Conservation (phyloP, 2,797 vertebrate species). For the Scyliorhinus canicula region DNA sequence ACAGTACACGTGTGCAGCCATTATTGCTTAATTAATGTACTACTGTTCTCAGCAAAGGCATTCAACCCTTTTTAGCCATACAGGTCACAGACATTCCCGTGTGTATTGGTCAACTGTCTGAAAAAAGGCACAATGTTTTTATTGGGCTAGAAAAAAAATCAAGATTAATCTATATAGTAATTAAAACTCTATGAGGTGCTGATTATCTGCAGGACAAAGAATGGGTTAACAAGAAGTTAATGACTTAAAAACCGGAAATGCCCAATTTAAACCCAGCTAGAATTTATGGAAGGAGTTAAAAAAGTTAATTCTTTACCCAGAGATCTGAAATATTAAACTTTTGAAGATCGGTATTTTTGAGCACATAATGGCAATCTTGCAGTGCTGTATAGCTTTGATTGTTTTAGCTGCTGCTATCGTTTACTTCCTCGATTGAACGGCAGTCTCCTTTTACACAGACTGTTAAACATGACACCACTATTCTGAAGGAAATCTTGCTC, state of each 20-base stretch:
- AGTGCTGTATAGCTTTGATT: background rate
- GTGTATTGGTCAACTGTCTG: conserved; percentile 30
- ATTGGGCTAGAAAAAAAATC: conserved; percentile 4
- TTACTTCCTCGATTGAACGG: background rate
- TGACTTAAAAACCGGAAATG: background rate
- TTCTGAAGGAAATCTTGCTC: background rate
- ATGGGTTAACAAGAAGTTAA: conserved; percentile 26
- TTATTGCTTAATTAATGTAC: conserved; percentile 37
- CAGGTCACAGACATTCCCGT: conserved; percentile 18
- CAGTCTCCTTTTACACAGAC: background rate
- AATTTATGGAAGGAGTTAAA: background rate
- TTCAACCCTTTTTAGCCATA: conserved; percentile 29
- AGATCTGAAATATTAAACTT: background rate
- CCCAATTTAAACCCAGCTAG: background rate
- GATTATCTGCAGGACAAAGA: background rate
- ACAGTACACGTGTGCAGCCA: conserved; percentile 27
- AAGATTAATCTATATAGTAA: conserved; percentile 4
- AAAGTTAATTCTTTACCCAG: background rate
- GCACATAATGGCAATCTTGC: background rate
- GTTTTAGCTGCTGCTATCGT: background rate
- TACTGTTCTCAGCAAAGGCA: conserved; percentile 29
- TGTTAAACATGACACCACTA: background rate
- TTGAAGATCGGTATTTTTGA: background rate
- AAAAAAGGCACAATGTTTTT: background rate
- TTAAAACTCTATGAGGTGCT: background rate